A percentile compares a stretch with the other conserved stretches of the same genome.
Conservation (phyloP, 2,888 invertebrate species). For the Lasioglossum zephyrum region DNA sequence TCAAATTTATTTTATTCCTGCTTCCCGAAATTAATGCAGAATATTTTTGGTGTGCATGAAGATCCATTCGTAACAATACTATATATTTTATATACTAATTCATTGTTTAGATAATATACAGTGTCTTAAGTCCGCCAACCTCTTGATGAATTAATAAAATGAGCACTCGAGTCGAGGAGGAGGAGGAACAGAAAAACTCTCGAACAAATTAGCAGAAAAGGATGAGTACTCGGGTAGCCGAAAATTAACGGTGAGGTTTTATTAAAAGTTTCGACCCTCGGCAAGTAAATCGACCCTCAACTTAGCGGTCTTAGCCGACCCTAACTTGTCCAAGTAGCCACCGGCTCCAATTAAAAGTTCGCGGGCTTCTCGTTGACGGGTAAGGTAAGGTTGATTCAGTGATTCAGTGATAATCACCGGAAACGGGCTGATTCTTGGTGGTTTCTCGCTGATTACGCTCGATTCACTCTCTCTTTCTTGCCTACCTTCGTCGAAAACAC, state of each 20-base stretch:
- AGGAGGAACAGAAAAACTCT: background rate
- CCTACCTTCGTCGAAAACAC: conserved; percentile 11
- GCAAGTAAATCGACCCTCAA: background rate
- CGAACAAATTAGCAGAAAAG: background rate
- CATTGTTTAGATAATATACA: background rate
- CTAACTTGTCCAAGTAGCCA: conserved; percentile 13
- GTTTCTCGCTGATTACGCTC: conserved; percentile 59
- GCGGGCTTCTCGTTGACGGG: background rate
- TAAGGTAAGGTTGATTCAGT: background rate
- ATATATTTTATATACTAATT: too few relatives aligned
- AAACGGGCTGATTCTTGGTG: conserved; percentile 55
- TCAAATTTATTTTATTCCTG: too few relatives aligned
- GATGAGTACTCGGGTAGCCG: background rate
- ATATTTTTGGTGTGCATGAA: too few relatives aligned
- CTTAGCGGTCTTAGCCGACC: background rate
- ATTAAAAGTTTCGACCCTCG: background rate
- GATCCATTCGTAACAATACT: too few relatives aligned
- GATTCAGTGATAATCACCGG: conserved; percentile 61
- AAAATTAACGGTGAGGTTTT: background rate
- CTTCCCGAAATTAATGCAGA: too few relatives aligned
- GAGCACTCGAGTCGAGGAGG: background rate
- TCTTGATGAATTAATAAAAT: background rate
- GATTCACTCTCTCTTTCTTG: conserved; percentile 28
- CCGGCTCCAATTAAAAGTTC: conserved; percentile 38
- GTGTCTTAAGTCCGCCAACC: background rate